Conservation (phyloP, 1,140 invertebrate genomes). For the Asobara japonica region DNA sequence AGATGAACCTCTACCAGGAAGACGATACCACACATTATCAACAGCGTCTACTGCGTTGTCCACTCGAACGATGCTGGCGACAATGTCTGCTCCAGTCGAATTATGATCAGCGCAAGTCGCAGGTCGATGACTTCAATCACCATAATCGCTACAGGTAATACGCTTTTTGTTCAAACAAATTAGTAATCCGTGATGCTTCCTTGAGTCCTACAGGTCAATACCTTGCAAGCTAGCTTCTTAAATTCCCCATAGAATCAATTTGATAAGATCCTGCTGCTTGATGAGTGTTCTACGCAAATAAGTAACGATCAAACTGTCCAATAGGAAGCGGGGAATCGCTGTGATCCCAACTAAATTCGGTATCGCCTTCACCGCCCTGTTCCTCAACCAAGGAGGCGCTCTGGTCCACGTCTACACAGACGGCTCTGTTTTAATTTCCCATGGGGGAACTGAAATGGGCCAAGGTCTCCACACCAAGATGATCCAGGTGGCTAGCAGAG, state of each 20-base stretch:
- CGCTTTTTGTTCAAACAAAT: too few species aligned
- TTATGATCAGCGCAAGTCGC: not conserved
- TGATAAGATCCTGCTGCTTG: too few species aligned
- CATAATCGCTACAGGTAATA: conserved; percentile 85
- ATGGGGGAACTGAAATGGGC: conserved; percentile 97
- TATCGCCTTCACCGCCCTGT: conserved; percentile 82
- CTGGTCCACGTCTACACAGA: conserved; percentile 90
- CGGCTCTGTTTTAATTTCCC: conserved; percentile 90
- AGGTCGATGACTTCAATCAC: conserved; percentile 23
- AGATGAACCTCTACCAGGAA: conserved; percentile 85
- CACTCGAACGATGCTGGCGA: conserved; percentile 82
- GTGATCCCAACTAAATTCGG: conserved; percentile 91
- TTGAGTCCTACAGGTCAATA: too few species aligned
- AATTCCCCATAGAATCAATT: too few species aligned
- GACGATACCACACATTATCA: conserved; percentile 83
- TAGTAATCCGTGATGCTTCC: too few species aligned
- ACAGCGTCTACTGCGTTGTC: conserved; percentile 80
- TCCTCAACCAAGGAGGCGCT: conserved; percentile 90
- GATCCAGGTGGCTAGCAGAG: conserved; percentile 85
- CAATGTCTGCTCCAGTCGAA: conserved; percentile 71
- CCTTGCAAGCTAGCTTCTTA: too few species aligned
- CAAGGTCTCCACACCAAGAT: conserved; percentile 97
- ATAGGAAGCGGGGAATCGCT: conserved; percentile 88
- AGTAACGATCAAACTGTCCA: too few species aligned
- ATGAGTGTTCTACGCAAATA: too few species aligned